These are phyloP conservation scores for Drosophila peninsularis DNA, from an alignment of 2,888 invertebrate genomes.

Conservation along the genomic window DNA sequence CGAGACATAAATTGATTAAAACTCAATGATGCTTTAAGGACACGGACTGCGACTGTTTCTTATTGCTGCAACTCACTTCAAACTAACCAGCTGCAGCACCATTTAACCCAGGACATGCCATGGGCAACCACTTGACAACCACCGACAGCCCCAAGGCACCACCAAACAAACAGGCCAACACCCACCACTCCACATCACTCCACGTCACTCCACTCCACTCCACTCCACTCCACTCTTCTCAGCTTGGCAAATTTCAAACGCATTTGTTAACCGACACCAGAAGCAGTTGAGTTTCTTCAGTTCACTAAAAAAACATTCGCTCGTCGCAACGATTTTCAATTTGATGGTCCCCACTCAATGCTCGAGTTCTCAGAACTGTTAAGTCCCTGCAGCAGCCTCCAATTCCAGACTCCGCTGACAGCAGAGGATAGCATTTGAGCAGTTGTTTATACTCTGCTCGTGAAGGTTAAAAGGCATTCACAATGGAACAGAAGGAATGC, in stretches of 20 bases:
- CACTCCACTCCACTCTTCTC: slow-evolving; percentile 8
- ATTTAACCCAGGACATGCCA: slow-evolving; percentile 50
- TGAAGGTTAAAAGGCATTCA: background rate
- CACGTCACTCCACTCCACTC: background rate
- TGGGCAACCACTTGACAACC: slow-evolving; percentile 47
- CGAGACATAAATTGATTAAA: slow-evolving; percentile 67
- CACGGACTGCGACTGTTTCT: slow-evolving; percentile 30
- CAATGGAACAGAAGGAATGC: background rate
- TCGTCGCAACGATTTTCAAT: slow-evolving; percentile 56
- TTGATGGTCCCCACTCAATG: slow-evolving; percentile 59
- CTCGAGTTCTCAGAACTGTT: slow-evolving; percentile 44
- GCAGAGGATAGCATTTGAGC: slow-evolving; percentile 14
- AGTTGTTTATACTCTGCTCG: slow-evolving; percentile 10
- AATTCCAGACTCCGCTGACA: background rate
- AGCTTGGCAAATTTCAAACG: slow-evolving; percentile 48
- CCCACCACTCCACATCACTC: slow-evolving; percentile 2
- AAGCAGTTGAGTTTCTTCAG: slow-evolving; percentile 36
- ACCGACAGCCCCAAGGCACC: slow-evolving; percentile 17
- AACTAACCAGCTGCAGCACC: slow-evolving; percentile 45
- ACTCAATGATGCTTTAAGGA: slow-evolving; percentile 58
- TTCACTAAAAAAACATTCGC: slow-evolving; percentile 57
- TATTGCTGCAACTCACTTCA: slow-evolving; percentile 44
- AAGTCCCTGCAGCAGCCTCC: slow-evolving; percentile 10
- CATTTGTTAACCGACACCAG: slow-evolving; percentile 63
- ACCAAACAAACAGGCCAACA: slow-evolving; percentile 3